Conservation (phyloP, 1,140 invertebrate genomes). For the Drosophila kanapiae region DNA sequence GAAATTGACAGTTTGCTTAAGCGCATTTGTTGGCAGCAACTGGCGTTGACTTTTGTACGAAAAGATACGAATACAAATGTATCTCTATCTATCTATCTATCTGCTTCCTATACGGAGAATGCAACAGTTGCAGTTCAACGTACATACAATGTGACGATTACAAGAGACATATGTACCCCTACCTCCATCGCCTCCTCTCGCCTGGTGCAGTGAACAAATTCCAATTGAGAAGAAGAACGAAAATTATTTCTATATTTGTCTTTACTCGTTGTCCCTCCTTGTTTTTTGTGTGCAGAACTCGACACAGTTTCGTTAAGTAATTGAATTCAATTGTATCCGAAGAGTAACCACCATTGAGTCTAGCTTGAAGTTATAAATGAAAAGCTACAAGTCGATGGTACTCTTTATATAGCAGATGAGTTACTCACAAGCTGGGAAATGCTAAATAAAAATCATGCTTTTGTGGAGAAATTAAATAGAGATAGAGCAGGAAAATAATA, state of each 20-base stretch:
- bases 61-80: constrained; percentile 49
- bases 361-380: constrained; percentile 27
- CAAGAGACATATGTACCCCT: constrained; percentile 19
- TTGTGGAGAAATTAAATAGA: not conserved
- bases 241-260: constrained; percentile 62
- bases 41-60: constrained; percentile 59
- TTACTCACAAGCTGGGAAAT: constrained; percentile 18
- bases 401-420: not conserved
- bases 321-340: constrained; percentile 67
- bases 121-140: constrained; percentile 43
- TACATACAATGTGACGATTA: constrained; percentile 66
- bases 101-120: constrained; percentile 13
- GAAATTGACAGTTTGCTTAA: constrained; percentile 80
- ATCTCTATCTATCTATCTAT: constrained; percentile 50
- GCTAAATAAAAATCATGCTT: not conserved
- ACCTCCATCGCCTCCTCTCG: not conserved
- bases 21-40: constrained; percentile 65
- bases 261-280: constrained; percentile 22
- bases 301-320: constrained; percentile 65
- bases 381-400: constrained; percentile 47
- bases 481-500: no score
- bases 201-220: constrained; percentile 9
- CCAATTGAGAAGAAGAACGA: constrained; percentile 17
- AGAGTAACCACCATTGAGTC: constrained; percentile 27
- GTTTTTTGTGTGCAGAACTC: constrained; percentile 30